Evolutionary conservation across 2,797 vertebrate genomes (phyloP), one percentile per base, ranked within the genome.

Genomic region (Columba guinea): DNA sequence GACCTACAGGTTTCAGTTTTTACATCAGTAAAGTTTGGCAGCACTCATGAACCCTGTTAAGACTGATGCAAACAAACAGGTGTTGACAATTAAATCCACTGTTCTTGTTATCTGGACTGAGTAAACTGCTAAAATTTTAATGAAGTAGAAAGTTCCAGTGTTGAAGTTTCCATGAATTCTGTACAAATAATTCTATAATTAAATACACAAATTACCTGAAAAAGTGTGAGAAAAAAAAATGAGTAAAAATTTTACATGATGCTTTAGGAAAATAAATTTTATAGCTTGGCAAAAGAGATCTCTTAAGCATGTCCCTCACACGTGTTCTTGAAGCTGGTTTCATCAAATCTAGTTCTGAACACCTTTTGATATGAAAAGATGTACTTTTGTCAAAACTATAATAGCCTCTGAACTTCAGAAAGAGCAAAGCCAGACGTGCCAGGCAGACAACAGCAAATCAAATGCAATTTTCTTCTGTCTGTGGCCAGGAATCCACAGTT

Each of bases 31-130:
- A 81, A 55, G 26, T 52, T 8, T 58, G 78, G 49, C 49, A 89
- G 56, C 37, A 46, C 26, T 80, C 26, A 9, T 28, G 44, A 30
- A 34, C 70, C 49, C 49, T 75, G 28, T n/a, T 70, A 52, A 63
- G 49, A 39, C 11, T 59, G 39, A 17, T 0, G 0, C 32, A 71
- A 77, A 9, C 22, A 49, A 41, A 17, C 34, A 76, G 11, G 14
- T 70, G 49, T 32, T 82, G 55, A 62, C 39, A 39, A 52, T 46
- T 89, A 62, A 75, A 87, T 87, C 21, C 24, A 14, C 27, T 18
- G 9, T 53, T 85, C 60, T 76, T 75, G 16, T 60, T 91, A 37
- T 11, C 12, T 58, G 75, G 35, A 56, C 10, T 11, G 37, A 86
- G 13, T 56, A 59, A 88, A 60, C 30, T 68, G 28, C 35, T 52